Evolutionary conservation across 2,113 vertebrate species (phyloP), one percentile per base, ranked within the genome.

Genomic region (Macaca nemestrina): DNA sequence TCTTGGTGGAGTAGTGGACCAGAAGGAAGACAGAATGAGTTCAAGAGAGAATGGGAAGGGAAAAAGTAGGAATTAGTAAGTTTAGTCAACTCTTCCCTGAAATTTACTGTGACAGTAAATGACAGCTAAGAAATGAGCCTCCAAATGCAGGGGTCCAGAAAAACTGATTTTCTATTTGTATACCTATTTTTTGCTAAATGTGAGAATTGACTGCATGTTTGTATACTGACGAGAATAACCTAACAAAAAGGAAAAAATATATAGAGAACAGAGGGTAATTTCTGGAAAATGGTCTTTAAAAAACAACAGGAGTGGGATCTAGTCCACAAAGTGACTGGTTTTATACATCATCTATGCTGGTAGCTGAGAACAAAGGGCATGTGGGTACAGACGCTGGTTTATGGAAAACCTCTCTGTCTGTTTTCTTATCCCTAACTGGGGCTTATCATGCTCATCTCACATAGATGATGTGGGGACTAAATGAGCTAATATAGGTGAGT

Each of bases 341-440:
- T 80, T 64, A 9, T 3, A 6, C 22, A 17, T 23, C 30, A 0
- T 48, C 48, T 43, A 0, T 6, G 32, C 32, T 6, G 3, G 55
- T 11, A 6, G 32, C 0, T 20, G 73, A 38, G 52, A n/a, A n/a
- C 3, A 27, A 0, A 50, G 3, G 30, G 2, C 3, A 7, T 38
- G 10, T 50, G 13, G 6, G 1, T n/a, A 4, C 2, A 73, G 27
- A 20, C 17, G 0, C 27, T 25, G 11, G 40, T 1, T 30, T 73
- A 43, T n/a, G 13, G 79, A 32, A 76, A 86, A 40, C 23, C 5
- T 45, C 25, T 25, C 17, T 75, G 20, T 61, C 25, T 86, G 40
- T 64, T 82, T 70, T 27, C 35, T 78, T 25, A 48, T 4, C 30
- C 8, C 9, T 50, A 32, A 17, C 10, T 4, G 12, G 14, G 5